These are phyloP conservation scores for Bathynomus jamesi DNA, from an alignment of 1,140 invertebrate genomes.

Conservation along the genomic window DNA sequence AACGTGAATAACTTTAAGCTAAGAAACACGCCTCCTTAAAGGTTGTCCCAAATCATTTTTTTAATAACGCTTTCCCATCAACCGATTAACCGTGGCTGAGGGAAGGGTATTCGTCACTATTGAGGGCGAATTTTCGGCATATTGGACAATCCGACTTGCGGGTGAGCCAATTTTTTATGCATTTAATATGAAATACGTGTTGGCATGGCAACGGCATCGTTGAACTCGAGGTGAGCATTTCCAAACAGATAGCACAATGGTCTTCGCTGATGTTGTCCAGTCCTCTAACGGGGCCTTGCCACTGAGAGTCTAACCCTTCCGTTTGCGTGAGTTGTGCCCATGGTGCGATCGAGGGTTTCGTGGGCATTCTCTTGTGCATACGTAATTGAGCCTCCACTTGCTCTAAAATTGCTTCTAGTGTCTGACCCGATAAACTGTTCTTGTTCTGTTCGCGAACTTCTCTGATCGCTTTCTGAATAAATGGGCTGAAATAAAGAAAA, in stretches of 20 bases:
- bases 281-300: background rate
- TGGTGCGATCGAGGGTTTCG: background rate
- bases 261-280: background rate
- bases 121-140: background rate
- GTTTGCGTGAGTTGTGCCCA: background rate
- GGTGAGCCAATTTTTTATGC: background rate
- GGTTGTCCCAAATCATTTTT: no score
- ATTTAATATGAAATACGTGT: background rate
- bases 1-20: no score
- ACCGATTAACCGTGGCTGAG: background rate
- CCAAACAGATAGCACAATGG: background rate
- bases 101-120: background rate
- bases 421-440: background rate
- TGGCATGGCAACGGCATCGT: background rate
- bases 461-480: background rate
- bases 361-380: background rate
- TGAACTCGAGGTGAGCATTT: background rate
- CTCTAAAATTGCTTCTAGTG: background rate
- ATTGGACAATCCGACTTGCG: background rate
- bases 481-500: background rate
- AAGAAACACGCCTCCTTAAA: no score
- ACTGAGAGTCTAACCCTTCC: background rate
- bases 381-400: background rate
- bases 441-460: background rate
- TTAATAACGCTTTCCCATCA: no score